phyloP scores from a whole-genome alignment of 2,797 vertebrate genomes.

The Eospalax fontanierii region DNA sequence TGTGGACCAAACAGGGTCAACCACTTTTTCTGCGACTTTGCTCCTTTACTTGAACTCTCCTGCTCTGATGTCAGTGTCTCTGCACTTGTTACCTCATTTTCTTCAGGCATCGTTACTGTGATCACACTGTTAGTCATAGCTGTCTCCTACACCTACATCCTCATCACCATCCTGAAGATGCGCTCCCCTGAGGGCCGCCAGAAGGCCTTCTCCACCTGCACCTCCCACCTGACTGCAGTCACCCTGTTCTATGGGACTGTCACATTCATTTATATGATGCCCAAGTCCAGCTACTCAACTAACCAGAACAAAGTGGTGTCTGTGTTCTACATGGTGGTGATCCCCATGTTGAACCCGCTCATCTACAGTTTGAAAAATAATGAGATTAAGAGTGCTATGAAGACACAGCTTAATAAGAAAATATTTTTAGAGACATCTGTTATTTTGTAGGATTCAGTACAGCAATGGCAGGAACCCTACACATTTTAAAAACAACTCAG shows the following conservation, averaged over 20 bases:
- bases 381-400: too few relatives aligned
- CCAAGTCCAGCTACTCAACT: background rate
- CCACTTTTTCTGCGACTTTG: too few relatives aligned
- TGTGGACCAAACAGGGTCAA: too few relatives aligned
- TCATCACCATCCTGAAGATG: background rate
- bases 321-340: background rate
- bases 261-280: background rate
- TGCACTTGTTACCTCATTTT: background rate
- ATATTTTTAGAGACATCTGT: too few relatives aligned
- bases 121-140: background rate
- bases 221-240: background rate
- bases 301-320: background rate
- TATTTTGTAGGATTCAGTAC: too few relatives aligned
- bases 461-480: too few relatives aligned
- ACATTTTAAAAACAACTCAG: too few relatives aligned
- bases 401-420: too few relatives aligned
- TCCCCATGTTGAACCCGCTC: too few relatives aligned
- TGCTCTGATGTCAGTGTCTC: background rate
- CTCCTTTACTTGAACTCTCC: background rate
- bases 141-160: background rate
- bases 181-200: background rate
- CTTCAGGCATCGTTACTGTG: background rate
- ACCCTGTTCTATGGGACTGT: background rate
- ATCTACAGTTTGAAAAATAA: too few relatives aligned
- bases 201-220: background rate